Evolutionary conservation across 2,888 invertebrate species (phyloP).

Genomic region (Coelinius sp.): DNA sequence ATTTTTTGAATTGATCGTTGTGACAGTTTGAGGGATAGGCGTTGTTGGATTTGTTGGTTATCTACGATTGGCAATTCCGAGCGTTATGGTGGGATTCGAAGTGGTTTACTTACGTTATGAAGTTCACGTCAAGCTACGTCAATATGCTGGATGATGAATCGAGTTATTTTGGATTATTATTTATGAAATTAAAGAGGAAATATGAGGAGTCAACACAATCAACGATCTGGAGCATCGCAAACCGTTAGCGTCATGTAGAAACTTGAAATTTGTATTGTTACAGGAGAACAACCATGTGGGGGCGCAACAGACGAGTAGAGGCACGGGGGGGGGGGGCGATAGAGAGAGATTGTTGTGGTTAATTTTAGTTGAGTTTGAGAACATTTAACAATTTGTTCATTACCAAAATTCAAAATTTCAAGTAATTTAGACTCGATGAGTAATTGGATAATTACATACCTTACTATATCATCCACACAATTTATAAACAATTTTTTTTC

Average conservation of each 20-base stretch:
- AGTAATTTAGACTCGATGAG: too few species aligned
- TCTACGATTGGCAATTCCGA: background rate
- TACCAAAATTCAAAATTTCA: too few species aligned
- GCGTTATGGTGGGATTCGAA: background rate
- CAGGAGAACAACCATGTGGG: too few species aligned
- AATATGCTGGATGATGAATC: background rate
- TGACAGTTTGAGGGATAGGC: conserved; percentile 4
- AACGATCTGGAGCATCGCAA: conserved; percentile 43
- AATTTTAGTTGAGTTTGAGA: too few species aligned
- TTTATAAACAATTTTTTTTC: too few species aligned
- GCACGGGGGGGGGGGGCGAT: too few species aligned
- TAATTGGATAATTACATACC: too few species aligned
- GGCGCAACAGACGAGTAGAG: too few species aligned
- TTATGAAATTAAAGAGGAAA: background rate
- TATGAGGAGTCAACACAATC: conserved; percentile 19
- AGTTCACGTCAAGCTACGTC: background rate
- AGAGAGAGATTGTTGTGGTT: too few species aligned
- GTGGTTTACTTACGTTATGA: conserved; percentile 20
- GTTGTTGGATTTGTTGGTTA: conserved; percentile 1
- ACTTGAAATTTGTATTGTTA: conserved; percentile 37
- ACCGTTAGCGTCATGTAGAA: conserved; percentile 48
- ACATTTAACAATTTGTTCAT: too few species aligned
- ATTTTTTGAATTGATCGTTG: background rate
- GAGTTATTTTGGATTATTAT: background rate
- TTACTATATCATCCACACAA: too few species aligned